These are phyloP conservation scores for Pipistrellus pygmaeus DNA, from an alignment of 2,797 vertebrate species.

Conservation along the genomic window DNA sequence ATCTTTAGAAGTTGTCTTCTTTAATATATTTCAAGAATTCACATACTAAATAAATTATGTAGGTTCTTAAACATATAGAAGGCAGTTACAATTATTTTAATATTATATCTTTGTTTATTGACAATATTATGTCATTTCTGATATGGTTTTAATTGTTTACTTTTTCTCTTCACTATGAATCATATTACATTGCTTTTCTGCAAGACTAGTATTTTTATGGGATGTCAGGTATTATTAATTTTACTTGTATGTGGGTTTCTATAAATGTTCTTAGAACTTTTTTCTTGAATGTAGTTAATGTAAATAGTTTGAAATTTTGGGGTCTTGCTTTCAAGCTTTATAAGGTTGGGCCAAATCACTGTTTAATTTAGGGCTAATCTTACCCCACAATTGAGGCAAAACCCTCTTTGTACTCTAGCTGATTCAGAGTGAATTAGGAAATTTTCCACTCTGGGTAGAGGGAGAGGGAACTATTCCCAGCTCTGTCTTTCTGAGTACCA, in stretches of 20 bases:
- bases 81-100: not conserved
- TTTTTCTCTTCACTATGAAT: slow-evolving; percentile 30
- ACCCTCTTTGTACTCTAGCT: not conserved
- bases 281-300: not conserved
- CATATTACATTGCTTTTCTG: slow-evolving; percentile 6
- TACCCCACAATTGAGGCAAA: not conserved
- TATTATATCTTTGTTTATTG: not conserved
- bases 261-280: not conserved
- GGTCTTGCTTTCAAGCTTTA: not conserved
- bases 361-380: slow-evolving; percentile 28
- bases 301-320: not conserved
- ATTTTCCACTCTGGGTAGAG: not conserved
- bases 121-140: slow-evolving; percentile 3
- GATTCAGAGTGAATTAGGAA: not conserved
- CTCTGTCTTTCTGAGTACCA: not conserved
- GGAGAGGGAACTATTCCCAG: not conserved
- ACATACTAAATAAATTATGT: not conserved
- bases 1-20: not conserved
- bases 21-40: not conserved
- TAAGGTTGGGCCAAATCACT: not conserved
- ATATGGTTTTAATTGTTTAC: not conserved
- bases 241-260: not conserved
- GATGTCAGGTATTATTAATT: not conserved
- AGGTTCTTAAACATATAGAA: not conserved
- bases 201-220: not conserved